phyloP scores from a whole-genome alignment of 1,140 invertebrate genomes.

The Microplitis demolitor region DNA sequence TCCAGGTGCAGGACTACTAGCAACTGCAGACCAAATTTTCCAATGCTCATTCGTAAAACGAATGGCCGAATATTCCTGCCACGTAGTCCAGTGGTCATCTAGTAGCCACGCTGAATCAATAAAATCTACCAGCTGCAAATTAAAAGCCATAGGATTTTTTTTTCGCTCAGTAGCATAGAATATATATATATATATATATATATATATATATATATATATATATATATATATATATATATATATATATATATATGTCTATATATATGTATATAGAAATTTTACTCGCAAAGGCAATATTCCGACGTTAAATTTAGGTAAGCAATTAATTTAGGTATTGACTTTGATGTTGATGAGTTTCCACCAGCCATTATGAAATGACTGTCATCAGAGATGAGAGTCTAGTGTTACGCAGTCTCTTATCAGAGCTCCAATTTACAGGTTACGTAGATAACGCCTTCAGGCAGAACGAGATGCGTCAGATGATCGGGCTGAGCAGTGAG shows the following conservation, averaged over 20 bases:
- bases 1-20: not conserved
- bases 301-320: no score
- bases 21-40: not conserved
- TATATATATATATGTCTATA: no score
- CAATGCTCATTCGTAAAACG: conserved; percentile 1
- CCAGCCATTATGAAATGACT: no score
- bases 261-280: no score
- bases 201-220: no score
- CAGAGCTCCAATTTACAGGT: not conserved
- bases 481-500: no score
- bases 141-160: not conserved
- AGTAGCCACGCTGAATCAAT: not conserved
- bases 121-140: not conserved
- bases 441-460: not conserved
- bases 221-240: no score
- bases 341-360: no score
- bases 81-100: not conserved
- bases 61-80: not conserved
- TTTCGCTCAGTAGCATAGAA: no score
- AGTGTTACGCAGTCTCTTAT: not conserved
- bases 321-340: no score
- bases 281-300: no score
- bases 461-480: not conserved
- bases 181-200: no score
- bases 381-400: not conserved